Evolutionary conservation across 2,797 vertebrate species (phyloP), one percentile per base, ranked within the genome.

Genomic region (Acrocephalus scirpaceus): DNA sequence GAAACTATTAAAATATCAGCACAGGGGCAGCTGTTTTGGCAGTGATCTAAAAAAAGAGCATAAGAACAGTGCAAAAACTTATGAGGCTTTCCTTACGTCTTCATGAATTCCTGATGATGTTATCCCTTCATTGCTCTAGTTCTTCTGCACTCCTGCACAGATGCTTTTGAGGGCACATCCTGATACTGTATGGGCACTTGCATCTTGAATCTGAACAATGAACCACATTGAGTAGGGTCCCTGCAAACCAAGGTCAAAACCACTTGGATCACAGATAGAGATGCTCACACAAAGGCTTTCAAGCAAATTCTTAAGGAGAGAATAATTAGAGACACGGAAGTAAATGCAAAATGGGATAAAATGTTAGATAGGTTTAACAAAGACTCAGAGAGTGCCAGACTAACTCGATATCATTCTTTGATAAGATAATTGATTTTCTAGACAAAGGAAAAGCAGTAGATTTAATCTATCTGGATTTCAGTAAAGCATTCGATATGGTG

Each of bases 361-460:
- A 91, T 50, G 40, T 51, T 90, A 88, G 78, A 85, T 61, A 82
- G 58, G 29, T 66, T 93, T 89, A 75, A 53, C 70, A 82, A 87
- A 93, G 80, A 67, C 67, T 66, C n/a, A 54, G 80, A 92, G 67
- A 79, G 67, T 93, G 67, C 67, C 90, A 95, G 93, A 86, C 94
- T 95, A 86, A 95, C 83, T 95, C 7, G 16, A 84, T 95, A 95
- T 82, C 74, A 47, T 88, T 84, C 83, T 91, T 93, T 94, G 80
- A 92, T 97, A 96, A 95, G 86, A 76, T 95, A 97, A 96, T 95
- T 95, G 95, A 96, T 95, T 95, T 96, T 93, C 84, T 94, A 95
- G 88, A 92, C 94, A 93, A 95, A 95, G 53, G 57, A 87, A 93
- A 94, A 71, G 86, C 92, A 82, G 80, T 53, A 94, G 88, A 96